Conservation (phyloP, 1,140 invertebrate species). For the Atta colombica region DNA sequence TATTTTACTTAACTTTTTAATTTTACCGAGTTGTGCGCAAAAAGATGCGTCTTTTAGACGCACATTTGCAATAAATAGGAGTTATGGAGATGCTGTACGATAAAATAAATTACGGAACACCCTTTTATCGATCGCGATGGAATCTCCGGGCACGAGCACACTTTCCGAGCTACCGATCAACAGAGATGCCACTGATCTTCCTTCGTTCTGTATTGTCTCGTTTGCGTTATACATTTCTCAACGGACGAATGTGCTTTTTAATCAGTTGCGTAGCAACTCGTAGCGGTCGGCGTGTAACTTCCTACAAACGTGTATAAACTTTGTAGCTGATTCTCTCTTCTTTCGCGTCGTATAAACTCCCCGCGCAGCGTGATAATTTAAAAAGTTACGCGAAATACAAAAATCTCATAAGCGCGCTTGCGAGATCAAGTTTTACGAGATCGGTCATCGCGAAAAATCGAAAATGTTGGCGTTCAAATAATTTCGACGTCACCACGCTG, state of each 20-base stretch:
- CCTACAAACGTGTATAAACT: not conserved
- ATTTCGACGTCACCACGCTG: not conserved
- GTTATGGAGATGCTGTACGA: not conserved
- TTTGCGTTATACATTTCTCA: not conserved
- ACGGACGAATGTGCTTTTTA: conserved; percentile 23
- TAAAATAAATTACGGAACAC: conserved; percentile 43
- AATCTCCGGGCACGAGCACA: not conserved
- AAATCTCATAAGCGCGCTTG: conserved; percentile 5
- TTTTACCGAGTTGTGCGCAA: not conserved
- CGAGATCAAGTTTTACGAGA: conserved; percentile 1
- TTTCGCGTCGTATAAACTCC: not conserved
- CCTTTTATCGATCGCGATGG: conserved; percentile 55
- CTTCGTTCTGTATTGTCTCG: conserved; percentile 5
- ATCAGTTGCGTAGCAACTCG: conserved; percentile 1
- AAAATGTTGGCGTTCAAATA: not conserved
- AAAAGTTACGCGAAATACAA: conserved; percentile 22
- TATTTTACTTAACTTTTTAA: not conserved
- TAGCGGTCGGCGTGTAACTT: not conserved
- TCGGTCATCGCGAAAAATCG: not conserved
- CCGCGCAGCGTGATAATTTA: conserved; percentile 10
- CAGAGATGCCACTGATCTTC: conserved; percentile 37
- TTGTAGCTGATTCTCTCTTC: not conserved
- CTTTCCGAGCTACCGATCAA: conserved; percentile 6
- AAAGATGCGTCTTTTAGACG: not conserved
- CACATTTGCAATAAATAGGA: not conserved